These are phyloP conservation scores for Nasonia giraulti DNA, from an alignment of 1,140 invertebrate genomes.

Conservation along the genomic window DNA sequence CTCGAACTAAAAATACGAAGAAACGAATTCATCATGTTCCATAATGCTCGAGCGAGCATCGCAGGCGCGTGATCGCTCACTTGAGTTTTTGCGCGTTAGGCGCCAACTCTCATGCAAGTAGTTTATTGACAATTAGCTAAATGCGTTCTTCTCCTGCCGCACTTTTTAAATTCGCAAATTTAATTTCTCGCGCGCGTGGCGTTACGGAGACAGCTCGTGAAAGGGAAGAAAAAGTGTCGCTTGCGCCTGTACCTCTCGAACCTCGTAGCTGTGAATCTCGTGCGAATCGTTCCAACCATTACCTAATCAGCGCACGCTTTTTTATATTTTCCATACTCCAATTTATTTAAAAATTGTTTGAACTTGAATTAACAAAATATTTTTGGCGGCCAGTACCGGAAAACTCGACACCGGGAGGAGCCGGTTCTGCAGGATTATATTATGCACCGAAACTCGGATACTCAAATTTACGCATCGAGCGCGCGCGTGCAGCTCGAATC, in stretches of 20 bases:
- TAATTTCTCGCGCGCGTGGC: not conserved
- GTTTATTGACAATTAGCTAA: not conserved
- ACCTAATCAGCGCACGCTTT: no score
- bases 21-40: not conserved
- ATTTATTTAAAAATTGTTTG: no score
- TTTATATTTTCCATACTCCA: no score
- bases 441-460: constrained; percentile 26
- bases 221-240: not conserved
- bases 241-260: no score
- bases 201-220: not conserved
- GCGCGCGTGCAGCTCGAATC: not conserved
- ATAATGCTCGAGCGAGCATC: not conserved
- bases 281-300: no score
- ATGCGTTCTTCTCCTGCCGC: not conserved
- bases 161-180: not conserved
- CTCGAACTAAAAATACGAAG: no score
- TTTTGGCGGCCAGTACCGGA: not conserved
- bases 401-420: not conserved
- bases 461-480: not conserved
- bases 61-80: no score
- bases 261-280: no score
- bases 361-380: no score
- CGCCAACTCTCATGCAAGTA: not conserved
- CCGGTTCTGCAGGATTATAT: constrained; percentile 36
- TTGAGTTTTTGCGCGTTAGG: not conserved